A percentile compares a stretch with the other conserved stretches of the same genome.
These are phyloP conservation scores for Eurytoma californica DNA, from an alignment of 2,888 invertebrate species.

Conservation along the genomic window DNA sequence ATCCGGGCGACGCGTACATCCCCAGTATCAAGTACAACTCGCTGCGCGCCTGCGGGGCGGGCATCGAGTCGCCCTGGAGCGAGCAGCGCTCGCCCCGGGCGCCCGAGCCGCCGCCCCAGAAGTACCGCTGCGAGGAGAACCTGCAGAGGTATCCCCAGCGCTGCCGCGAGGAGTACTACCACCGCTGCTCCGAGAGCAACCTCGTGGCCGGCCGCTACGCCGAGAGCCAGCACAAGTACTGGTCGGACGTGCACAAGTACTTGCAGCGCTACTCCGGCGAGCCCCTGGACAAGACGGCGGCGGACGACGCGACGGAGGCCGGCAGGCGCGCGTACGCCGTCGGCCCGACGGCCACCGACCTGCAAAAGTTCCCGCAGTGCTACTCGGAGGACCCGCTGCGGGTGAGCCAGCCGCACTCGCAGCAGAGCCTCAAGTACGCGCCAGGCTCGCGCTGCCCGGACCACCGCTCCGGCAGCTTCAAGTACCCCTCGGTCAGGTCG, in stretches of 20 bases:
- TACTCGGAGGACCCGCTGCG: slow-evolving; percentile 69
- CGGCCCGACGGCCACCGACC: slow-evolving; percentile 60
- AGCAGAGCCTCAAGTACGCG: slow-evolving; percentile 60
- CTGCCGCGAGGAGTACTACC: slow-evolving; percentile 71
- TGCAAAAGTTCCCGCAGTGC: slow-evolving; percentile 70
- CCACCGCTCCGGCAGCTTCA: slow-evolving; percentile 29
- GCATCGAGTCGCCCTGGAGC: slow-evolving; percentile 41
- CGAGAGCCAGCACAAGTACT: slow-evolving; percentile 63
- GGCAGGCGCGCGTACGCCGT: slow-evolving; percentile 29
- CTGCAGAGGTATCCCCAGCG: slow-evolving; percentile 71
- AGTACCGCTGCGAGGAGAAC: slow-evolving; percentile 70
- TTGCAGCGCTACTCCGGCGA: slow-evolving; percentile 69
- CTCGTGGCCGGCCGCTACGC: slow-evolving; percentile 67
- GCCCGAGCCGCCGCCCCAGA: slow-evolving; percentile 56
- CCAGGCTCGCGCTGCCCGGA: slow-evolving; percentile 39
- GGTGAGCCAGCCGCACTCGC: slow-evolving; percentile 39
- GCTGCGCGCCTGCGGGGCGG: slow-evolving; percentile 39
- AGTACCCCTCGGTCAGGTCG: slow-evolving; percentile 14
- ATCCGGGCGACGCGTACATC: slow-evolving; percentile 50
- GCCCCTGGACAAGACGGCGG: slow-evolving; percentile 60
- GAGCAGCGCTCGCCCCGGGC: slow-evolving; percentile 8
- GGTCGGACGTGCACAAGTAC: slow-evolving; percentile 67
- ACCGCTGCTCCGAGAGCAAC: slow-evolving; percentile 71
- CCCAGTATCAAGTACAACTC: slow-evolving; percentile 45
- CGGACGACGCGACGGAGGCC: slow-evolving; percentile 58